Conservation (phyloP, 2,888 invertebrate species). For the Coenonympha glycerion region DNA sequence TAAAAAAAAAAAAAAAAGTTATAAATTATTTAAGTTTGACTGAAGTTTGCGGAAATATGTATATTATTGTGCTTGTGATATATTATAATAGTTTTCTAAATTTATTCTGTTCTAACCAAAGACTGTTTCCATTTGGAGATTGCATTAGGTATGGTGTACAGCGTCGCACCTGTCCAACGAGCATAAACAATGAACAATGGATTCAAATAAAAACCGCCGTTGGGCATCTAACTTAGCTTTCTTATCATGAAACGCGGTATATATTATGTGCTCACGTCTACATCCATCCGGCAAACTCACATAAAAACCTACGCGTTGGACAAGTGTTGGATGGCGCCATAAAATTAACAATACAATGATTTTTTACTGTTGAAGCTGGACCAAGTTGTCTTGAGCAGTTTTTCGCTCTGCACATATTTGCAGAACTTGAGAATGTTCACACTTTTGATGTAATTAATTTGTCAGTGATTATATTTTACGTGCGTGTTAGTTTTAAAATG, state of each 20-base stretch:
- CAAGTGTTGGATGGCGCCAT: background rate
- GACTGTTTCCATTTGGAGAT: slow-evolving; percentile 65
- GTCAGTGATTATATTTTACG: slow-evolving; percentile 40
- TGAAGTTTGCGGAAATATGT: slow-evolving; percentile 33
- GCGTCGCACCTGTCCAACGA: background rate
- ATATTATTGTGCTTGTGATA: slow-evolving; percentile 64
- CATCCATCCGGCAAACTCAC: background rate
- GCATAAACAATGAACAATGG: too few species aligned
- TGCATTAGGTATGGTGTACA: slow-evolving; percentile 36
- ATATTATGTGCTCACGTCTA: background rate
- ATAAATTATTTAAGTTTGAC: slow-evolving; percentile 31
- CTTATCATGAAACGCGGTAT: too few species aligned
- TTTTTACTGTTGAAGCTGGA: slow-evolving; percentile 63
- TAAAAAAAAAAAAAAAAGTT: slow-evolving; percentile 10
- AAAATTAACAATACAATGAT: background rate
- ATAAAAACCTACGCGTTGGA: background rate
- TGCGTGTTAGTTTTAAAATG: slow-evolving; percentile 48
- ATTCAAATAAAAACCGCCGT: too few species aligned
- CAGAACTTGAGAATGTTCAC: background rate
- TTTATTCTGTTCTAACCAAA: slow-evolving; percentile 71
- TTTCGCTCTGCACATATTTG: background rate
- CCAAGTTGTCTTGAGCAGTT: slow-evolving; percentile 50
- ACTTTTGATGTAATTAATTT: slow-evolving; percentile 20
- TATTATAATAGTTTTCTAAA: slow-evolving; percentile 57
- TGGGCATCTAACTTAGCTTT: too few species aligned